These are phyloP conservation scores for Neuroterus valhalla DNA, from an alignment of 1,140 invertebrate species.

Conservation along the genomic window DNA sequence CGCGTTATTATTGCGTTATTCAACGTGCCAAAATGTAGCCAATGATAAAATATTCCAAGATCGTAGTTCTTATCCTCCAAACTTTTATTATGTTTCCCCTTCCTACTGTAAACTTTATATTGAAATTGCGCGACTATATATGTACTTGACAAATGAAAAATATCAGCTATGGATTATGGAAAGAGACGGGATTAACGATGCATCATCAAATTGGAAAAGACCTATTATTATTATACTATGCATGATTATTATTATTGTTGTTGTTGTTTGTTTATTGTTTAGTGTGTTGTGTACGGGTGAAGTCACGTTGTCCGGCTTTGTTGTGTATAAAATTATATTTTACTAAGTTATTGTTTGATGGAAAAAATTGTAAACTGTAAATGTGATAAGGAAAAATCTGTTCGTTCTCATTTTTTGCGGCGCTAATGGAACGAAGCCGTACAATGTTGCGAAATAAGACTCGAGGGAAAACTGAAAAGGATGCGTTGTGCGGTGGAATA, in stretches of 20 bases:
- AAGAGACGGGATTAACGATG: slow-evolving; percentile 18
- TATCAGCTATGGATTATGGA: not conserved
- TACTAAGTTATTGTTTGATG: not conserved
- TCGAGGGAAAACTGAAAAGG: slow-evolving; percentile 50
- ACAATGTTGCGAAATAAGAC: slow-evolving; percentile 62
- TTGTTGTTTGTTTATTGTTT: slow-evolving; percentile 73
- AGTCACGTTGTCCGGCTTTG: slow-evolving; percentile 68
- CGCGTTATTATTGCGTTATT: slow-evolving; percentile 53
- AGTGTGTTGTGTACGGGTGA: slow-evolving; percentile 65
- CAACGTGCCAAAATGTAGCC: slow-evolving; percentile 71
- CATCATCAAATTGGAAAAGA: slow-evolving; percentile 6
- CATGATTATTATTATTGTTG: slow-evolving; percentile 64
- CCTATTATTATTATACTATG: slow-evolving; percentile 41
- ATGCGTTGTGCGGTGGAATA: slow-evolving; percentile 52
- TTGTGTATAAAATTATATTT: slow-evolving; percentile 38
- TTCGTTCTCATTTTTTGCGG: slow-evolving; percentile 1
- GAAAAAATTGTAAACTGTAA: slow-evolving; percentile 9
- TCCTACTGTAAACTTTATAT: not conserved
- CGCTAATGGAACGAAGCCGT: slow-evolving; percentile 55
- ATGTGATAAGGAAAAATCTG: slow-evolving; percentile 31
- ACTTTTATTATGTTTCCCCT: too few species aligned
- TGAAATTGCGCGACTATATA: not conserved
- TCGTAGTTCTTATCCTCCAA: slow-evolving; percentile 7
- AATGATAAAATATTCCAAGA: slow-evolving; percentile 49
- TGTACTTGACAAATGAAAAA: slow-evolving; percentile 2